Conservation (phyloP, 2,888 invertebrate genomes). For the Trissonchulus sp. region DNA sequence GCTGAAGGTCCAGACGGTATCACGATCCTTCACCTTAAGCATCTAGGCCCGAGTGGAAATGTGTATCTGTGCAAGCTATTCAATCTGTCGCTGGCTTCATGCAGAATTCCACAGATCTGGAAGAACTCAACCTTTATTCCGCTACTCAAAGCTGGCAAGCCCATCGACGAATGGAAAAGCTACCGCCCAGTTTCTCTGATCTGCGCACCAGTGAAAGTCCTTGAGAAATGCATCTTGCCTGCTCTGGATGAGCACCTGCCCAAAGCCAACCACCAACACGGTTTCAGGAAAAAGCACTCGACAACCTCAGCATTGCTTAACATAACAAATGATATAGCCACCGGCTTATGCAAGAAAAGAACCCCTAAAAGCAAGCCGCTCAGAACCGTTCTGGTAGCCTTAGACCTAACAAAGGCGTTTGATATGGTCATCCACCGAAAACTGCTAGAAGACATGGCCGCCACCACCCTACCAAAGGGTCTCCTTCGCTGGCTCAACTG, state of each 20-base stretch:
- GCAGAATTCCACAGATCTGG: neutral
- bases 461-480: neutral
- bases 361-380: neutral
- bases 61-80: neutral
- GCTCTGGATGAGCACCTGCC: neutral
- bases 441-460: constrained; percentile 5
- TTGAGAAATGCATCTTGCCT: neutral
- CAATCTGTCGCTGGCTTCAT: neutral
- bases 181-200: constrained; percentile 2
- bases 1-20: neutral
- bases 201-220: constrained; percentile 5
- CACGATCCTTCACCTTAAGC: neutral
- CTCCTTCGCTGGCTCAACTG: neutral
- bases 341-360: neutral
- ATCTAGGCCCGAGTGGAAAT: neutral
- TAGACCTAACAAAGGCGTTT: constrained; percentile 10
- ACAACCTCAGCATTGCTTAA: neutral
- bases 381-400: neutral
- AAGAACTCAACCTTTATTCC: constrained; percentile 11
- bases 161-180: neutral
- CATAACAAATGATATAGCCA: constrained; percentile 5
- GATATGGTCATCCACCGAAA: constrained; percentile 10
- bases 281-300: too few species aligned
- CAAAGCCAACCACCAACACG: neutral
- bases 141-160: neutral